Evolutionary conservation across 2,888 invertebrate species (phyloP).

Genomic region (Antheraea yamamai): DNA sequence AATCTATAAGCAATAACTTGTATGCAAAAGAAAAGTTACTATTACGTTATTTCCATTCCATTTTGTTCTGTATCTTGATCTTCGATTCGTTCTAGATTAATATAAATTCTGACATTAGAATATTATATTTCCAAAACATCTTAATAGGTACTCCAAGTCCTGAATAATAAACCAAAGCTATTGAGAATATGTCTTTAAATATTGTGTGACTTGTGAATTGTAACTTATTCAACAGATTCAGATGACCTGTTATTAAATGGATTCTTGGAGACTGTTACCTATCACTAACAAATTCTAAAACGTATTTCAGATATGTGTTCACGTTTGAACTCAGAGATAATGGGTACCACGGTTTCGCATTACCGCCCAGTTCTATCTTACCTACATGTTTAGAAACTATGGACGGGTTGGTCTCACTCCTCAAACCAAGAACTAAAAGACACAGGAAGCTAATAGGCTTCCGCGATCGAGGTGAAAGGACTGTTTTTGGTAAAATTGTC

Average conservation of each 20-base stretch:
- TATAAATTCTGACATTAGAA: not conserved
- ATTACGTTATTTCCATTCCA: not conserved
- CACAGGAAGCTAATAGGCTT: conserved; percentile 9
- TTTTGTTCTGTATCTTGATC: not conserved
- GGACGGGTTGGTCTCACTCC: conserved; percentile 68
- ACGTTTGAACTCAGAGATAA: conserved; percentile 86
- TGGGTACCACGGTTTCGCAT: conserved; percentile 84
- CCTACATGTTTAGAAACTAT: conserved; percentile 84
- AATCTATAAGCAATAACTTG: too few species aligned
- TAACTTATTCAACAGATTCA: not conserved
- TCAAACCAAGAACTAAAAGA: conserved; percentile 27
- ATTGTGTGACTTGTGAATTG: not conserved
- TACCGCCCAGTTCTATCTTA: conserved; percentile 84
- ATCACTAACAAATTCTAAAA: not conserved
- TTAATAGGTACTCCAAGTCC: not conserved
- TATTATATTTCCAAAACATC: not conserved
- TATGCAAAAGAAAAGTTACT: too few species aligned
- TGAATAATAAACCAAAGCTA: not conserved
- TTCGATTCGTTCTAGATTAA: not conserved
- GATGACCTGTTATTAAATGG: not conserved
- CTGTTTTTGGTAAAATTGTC: conserved; percentile 39
- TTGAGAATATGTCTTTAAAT: not conserved
- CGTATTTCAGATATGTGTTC: conserved; percentile 75
- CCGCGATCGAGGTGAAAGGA: conserved; percentile 22
- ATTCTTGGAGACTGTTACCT: not conserved